A percentile compares a stretch with the other conserved stretches of the same genome.
Evolutionary conservation across 2,113 vertebrate genomes (phyloP).

Genomic region (Plestiodon gilberti): DNA sequence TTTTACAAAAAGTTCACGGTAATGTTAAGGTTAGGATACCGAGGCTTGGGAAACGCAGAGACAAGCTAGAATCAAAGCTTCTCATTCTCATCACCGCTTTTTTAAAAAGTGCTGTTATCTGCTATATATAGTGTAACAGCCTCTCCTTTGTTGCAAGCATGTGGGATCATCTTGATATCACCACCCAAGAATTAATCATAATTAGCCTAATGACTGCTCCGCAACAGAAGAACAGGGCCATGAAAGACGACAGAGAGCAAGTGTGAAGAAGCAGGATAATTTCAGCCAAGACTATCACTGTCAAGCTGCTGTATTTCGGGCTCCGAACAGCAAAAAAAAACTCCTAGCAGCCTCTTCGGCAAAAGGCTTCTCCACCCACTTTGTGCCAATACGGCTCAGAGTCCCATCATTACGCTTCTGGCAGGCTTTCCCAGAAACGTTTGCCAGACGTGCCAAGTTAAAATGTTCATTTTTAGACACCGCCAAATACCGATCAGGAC

Average conservation of each 20-base stretch:
- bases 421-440: neutral
- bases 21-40: slow-evolving; percentile 1
- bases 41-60: neutral
- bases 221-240: neutral
- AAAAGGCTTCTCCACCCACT: neutral
- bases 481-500: neutral
- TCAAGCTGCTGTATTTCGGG: slow-evolving; percentile 27
- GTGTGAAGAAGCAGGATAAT: neutral
- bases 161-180: neutral
- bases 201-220: slow-evolving; percentile 25
- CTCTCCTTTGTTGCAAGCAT: neutral
- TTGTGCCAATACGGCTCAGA: slow-evolving; percentile 2
- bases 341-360: neutral
- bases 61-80: slow-evolving; percentile 27
- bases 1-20: slow-evolving; percentile 9
- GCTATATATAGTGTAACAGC: slow-evolving; percentile 26
- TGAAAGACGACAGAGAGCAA: neutral
- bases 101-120: slow-evolving; percentile 6
- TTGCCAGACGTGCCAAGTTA: neutral
- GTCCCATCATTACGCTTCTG: neutral
- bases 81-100: slow-evolving; percentile 27
- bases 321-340: neutral
- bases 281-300: neutral
- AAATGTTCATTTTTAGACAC: neutral
- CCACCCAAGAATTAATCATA: slow-evolving; percentile 23